phyloP scores from a whole-genome alignment of 1,140 invertebrate genomes.

The Drepana arcuata region DNA sequence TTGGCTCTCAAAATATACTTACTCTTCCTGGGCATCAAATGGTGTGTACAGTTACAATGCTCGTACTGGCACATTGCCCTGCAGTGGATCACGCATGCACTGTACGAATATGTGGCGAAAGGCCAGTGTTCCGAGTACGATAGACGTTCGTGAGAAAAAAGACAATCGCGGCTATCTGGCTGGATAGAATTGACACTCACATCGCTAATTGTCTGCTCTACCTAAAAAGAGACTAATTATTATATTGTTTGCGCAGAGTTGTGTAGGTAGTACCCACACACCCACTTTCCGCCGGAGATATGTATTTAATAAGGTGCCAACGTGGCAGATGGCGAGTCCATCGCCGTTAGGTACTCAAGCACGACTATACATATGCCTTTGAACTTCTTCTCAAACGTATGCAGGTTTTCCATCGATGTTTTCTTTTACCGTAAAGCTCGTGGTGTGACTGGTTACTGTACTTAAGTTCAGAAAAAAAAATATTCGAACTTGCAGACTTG shows the following conservation, averaged over 20 bases:
- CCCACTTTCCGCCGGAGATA: background rate
- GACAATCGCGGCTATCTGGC: conserved; percentile 28
- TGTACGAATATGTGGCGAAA: conserved; percentile 68
- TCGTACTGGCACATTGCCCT: conserved; percentile 60
- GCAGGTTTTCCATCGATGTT: no score
- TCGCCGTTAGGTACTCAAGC: no score
- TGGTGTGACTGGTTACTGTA: no score
- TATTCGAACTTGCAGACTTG: no score
- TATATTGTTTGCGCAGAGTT: background rate
- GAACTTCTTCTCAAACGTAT: no score
- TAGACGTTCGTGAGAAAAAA: conserved; percentile 33
- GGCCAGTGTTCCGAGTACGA: conserved; percentile 30
- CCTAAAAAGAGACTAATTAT: conserved; percentile 18
- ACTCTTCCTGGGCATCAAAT: conserved; percentile 69
- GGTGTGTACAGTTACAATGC: conserved; percentile 73
- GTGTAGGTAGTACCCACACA: background rate
- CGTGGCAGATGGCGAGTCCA: no score
- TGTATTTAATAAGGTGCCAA: background rate
- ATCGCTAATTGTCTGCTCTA: conserved; percentile 43
- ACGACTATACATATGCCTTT: no score
- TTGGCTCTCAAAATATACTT: no score
- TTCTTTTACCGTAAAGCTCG: no score
- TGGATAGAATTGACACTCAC: conserved; percentile 23
- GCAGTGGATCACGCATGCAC: conserved; percentile 71
- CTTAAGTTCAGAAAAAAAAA: no score